Percentiles rank a stretch among this genome's conserved stretches.
These are phyloP conservation scores for Scatophagus argus DNA, from an alignment of 2,113 vertebrate species.

Conservation along the genomic window DNA sequence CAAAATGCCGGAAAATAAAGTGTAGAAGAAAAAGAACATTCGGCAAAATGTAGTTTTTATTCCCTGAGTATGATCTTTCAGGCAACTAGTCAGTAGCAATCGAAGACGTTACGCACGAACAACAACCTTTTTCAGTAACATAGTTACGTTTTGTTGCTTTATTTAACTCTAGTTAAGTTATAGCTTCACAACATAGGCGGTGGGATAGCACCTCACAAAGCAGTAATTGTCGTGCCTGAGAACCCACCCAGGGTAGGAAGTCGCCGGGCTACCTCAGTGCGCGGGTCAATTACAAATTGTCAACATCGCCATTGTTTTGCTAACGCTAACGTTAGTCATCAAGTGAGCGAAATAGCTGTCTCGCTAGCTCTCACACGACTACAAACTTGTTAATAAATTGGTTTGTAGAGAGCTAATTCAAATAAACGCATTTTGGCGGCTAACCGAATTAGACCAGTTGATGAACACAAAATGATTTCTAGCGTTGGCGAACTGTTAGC, in stretches of 20 bases:
- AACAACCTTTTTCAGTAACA: not conserved
- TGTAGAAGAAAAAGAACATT: conserved; percentile 7
- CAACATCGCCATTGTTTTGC: conserved; percentile 58
- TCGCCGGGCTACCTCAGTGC: fast-evolving
- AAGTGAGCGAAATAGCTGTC: fast-evolving
- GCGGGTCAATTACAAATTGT: conserved; percentile 54
- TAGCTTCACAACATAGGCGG: not conserved
- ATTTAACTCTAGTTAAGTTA: not conserved
- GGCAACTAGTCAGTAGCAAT: not conserved
- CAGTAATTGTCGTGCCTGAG: not conserved
- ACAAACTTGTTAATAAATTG: no score
- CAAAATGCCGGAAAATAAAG: not conserved
- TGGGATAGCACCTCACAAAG: fast-evolving
- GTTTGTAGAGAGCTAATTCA: not conserved
- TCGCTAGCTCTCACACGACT: not conserved
- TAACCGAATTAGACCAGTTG: not conserved
- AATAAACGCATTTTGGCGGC: not conserved
- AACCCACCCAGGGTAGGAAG: fast-evolving
- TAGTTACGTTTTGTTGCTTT: not conserved
- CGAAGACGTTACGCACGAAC: fast-evolving
- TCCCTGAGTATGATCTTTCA: not conserved
- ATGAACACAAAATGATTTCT: not conserved
- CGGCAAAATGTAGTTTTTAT: fast-evolving
- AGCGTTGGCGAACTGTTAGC: conserved; percentile 27
- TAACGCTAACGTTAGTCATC: not conserved